These are phyloP conservation scores for Eclectus roratus DNA, from an alignment of 2,113 vertebrate species.

Conservation along the genomic window DNA sequence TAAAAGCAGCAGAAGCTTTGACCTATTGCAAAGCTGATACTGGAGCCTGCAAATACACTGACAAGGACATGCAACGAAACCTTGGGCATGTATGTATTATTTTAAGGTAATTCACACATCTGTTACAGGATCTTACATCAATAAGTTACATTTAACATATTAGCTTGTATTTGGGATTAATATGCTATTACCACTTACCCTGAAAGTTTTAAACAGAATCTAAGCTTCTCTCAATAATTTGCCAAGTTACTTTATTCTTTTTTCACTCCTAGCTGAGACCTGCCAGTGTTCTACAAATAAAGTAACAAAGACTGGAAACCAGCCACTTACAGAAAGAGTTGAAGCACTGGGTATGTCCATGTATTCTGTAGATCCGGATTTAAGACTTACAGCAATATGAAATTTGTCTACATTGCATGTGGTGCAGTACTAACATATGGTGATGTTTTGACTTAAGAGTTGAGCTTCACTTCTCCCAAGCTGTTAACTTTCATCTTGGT, in stretches of 20 bases:
- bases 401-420: background rate
- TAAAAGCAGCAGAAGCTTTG: background rate
- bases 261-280: background rate
- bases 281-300: background rate
- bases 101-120: background rate
- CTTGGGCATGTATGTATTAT: background rate
- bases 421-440: background rate
- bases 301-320: background rate
- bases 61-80: background rate
- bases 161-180: background rate
- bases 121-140: background rate
- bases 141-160: background rate
- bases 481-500: slow-evolving; percentile 9
- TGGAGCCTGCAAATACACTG: background rate
- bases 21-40: background rate
- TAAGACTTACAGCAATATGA: background rate
- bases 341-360: background rate
- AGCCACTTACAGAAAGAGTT: background rate
- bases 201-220: background rate
- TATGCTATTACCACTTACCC: background rate
- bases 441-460: slow-evolving; percentile 5
- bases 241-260: background rate
- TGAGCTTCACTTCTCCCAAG: slow-evolving; percentile 13
- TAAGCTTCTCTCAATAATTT: background rate
- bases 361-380: background rate